Conservation (phyloP, 2,888 invertebrate genomes). For the Baccha elongata region DNA sequence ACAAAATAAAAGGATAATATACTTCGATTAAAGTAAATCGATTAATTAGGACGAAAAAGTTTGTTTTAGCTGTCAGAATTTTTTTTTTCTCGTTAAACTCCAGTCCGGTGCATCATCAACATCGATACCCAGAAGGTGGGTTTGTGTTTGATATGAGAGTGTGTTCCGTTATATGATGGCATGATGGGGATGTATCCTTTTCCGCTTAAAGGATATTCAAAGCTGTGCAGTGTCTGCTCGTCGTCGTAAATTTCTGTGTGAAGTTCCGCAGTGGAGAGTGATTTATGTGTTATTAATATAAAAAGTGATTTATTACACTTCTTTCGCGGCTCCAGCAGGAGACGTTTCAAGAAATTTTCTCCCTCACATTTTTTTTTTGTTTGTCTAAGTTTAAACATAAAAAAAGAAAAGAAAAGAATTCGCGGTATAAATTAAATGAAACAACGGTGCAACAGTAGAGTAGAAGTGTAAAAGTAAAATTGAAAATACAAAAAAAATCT, state of each 20-base stretch:
- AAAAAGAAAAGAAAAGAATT: slow-evolving; percentile 8
- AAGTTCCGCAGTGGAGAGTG: slow-evolving; percentile 74
- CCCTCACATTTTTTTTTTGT: background rate
- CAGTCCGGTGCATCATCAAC: slow-evolving; percentile 33
- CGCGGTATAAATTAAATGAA: slow-evolving; percentile 63
- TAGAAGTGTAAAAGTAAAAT: slow-evolving; percentile 14
- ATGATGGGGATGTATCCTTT: slow-evolving; percentile 50
- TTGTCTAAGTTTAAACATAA: slow-evolving; percentile 22
- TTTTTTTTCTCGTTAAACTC: slow-evolving; percentile 19
- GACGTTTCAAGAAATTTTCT: slow-evolving; percentile 44
- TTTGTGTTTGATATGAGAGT: slow-evolving; percentile 27
- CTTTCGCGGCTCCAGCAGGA: slow-evolving; percentile 44
- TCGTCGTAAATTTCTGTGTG: slow-evolving; percentile 51
- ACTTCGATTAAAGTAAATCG: slow-evolving; percentile 54
- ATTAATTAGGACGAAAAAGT: slow-evolving; percentile 61
- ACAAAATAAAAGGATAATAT: slow-evolving; percentile 47
- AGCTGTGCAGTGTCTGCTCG: slow-evolving; percentile 58
- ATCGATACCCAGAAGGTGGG: slow-evolving; percentile 23
- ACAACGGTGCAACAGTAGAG: slow-evolving; percentile 50
- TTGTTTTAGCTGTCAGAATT: slow-evolving; percentile 34
- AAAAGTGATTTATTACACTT: slow-evolving; percentile 80
- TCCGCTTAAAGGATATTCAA: slow-evolving; percentile 57
- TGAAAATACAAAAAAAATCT: slow-evolving; percentile 3
- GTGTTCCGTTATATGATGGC: slow-evolving; percentile 26
- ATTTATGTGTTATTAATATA: slow-evolving; percentile 81